A percentile compares a stretch with the other conserved stretches of the same genome.
Evolutionary conservation across 1,140 invertebrate species (phyloP).

Genomic region (Pseudomyrmex pallidus): DNA sequence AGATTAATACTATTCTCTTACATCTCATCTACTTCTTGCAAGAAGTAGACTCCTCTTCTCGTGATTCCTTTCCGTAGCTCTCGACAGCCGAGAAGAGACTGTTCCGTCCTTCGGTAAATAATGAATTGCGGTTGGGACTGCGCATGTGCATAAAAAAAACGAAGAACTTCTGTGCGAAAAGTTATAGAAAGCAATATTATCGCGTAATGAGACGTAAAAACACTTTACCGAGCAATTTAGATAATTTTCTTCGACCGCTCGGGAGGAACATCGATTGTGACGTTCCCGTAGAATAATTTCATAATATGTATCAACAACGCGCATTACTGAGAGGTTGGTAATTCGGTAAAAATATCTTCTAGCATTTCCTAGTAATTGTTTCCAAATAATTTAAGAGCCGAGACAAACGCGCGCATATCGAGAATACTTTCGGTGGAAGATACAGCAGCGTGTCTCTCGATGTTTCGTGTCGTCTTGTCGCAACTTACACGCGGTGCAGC

Average conservation of each 20-base stretch:
- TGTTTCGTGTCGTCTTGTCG: not conserved
- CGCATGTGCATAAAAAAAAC: not conserved
- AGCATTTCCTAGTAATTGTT: no score
- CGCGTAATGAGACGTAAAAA: not conserved
- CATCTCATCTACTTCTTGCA: not conserved
- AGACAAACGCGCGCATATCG: not conserved
- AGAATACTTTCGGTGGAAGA: no score
- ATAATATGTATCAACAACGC: not conserved
- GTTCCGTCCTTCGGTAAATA: not conserved
- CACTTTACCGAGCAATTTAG: not conserved
- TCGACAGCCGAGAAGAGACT: not conserved
- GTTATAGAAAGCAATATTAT: not conserved
- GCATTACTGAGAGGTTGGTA: not conserved
- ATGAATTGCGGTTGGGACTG: not conserved
- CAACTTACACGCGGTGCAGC: not conserved
- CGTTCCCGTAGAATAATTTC: not conserved
- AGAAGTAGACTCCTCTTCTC: not conserved
- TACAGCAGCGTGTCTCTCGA: no score
- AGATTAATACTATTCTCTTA: not conserved
- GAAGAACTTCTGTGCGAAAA: not conserved
- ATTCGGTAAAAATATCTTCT: not conserved
- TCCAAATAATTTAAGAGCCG: not conserved
- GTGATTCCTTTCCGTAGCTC: not conserved
- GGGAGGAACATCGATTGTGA: not conserved
- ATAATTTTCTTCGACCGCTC: not conserved